phyloP scores from a whole-genome alignment of 2,797 vertebrate species.

The Danio tinwini region DNA sequence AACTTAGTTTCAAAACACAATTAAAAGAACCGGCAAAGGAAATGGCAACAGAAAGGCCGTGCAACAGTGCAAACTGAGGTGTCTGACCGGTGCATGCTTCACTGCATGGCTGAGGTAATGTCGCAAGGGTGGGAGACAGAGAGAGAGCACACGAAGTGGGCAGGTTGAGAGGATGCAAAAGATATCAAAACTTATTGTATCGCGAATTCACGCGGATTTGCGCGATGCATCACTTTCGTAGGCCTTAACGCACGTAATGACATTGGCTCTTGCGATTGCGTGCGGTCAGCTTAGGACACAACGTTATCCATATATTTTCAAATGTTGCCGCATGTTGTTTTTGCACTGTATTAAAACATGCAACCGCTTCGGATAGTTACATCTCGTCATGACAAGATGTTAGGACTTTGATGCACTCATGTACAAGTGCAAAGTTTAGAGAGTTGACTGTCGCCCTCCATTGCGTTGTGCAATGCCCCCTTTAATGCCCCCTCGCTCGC shows the following conservation, averaged over 20 bases:
- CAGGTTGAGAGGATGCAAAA: conserved; percentile 54
- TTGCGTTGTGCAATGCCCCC: conserved; percentile 82
- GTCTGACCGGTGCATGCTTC: not conserved
- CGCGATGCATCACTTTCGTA: conserved; percentile 44
- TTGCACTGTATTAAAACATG: conserved; percentile 12
- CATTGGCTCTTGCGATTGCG: conserved; percentile 50
- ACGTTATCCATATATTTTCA: conserved; percentile 48
- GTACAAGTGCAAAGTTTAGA: conserved; percentile 81
- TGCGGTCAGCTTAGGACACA: conserved; percentile 46
- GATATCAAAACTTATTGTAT: conserved; percentile 35
- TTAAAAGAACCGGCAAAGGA: conserved; percentile 18
- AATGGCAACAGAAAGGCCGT: conserved; percentile 39
- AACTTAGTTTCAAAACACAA: conserved; percentile 35
- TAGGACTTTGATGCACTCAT: conserved; percentile 47
- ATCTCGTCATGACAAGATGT: conserved; percentile 50
- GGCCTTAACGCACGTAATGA: conserved; percentile 52
- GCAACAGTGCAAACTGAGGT: conserved; percentile 27
- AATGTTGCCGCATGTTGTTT: conserved; percentile 38
- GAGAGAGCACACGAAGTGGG: conserved; percentile 35
- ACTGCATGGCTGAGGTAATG: conserved; percentile 23
- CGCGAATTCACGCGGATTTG: not conserved
- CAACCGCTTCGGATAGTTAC: conserved; percentile 32
- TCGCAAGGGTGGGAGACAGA: conserved; percentile 16
- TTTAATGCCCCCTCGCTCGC: conserved; percentile 84
- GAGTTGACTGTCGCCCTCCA: conserved; percentile 78